A percentile compares a stretch with the other conserved stretches of the same genome.
Evolutionary conservation across 2,888 invertebrate genomes (phyloP).

Genomic region (Atrina japonica): DNA sequence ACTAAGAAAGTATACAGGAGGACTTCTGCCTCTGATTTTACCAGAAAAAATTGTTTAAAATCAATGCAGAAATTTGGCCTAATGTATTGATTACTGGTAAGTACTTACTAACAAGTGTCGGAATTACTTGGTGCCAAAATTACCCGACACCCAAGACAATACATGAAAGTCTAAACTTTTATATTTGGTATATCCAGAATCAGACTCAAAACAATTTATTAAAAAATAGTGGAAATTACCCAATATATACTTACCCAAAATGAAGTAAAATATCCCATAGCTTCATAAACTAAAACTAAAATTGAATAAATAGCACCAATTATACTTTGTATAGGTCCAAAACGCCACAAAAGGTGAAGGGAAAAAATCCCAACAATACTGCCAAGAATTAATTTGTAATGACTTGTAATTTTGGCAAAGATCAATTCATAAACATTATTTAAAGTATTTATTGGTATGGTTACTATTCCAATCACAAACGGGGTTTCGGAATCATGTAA

Average conservation of each 20-base stretch:
- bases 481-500: conserved; percentile 80
- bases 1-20: too few species aligned
- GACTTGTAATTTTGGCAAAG: conserved; percentile 87
- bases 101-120: too few species aligned
- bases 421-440: conserved; percentile 83
- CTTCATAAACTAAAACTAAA: conserved; percentile 70
- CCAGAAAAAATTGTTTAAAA: too few species aligned
- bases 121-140: too few species aligned
- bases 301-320: conserved; percentile 58
- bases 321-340: conserved; percentile 84
- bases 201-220: too few species aligned
- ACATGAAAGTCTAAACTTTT: too few species aligned
- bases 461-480: conserved; percentile 80
- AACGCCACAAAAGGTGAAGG: conserved; percentile 86
- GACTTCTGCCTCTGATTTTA: too few species aligned
- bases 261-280: conserved; percentile 77
- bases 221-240: not conserved
- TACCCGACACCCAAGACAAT: too few species aligned
- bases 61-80: too few species aligned
- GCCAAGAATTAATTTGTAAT: conserved; percentile 85
- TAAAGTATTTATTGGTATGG: conserved; percentile 87
- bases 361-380: conserved; percentile 81
- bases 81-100: too few species aligned
- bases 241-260: conserved; percentile 74
- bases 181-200: too few species aligned